Base-by-base conservation (phyloP, 2,113 vertebrate species). In the Tautogolabrus adspersus region DNA sequence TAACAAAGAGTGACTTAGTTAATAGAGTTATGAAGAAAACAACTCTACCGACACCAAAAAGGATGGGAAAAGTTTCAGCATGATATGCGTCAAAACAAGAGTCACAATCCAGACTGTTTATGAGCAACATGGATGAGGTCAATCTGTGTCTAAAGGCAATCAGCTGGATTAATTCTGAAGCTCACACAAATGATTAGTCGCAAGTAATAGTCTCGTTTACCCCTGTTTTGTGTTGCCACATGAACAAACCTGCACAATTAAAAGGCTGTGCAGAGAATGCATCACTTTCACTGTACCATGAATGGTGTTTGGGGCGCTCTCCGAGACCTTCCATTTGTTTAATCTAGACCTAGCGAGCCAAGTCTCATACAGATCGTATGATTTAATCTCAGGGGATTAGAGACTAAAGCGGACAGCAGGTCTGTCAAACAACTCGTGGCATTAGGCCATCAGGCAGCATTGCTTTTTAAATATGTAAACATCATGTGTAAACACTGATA, bases 361-460 rank as follows among this genome's bases (percentile, higher is more conserved):
- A 91, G 81, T 85, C 75, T 82, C 85, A 87, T 86, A 87, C 80
- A 90, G 87, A 92, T 93, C 77, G 75, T 88, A 91, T 89, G 81
- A 90, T 91, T 93, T 92, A 93, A 93, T 93, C 91, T 84, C 86
- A 72, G 26, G 67, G 77, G 93, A 93, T 94, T 92, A 92, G 60
- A 73, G 89, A 72, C 80, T 34, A 87, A 88, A 92, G 79, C 77
- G 34, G 86, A 76, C 83, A 82, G 69, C 71, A 85, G 71, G 79
- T 67, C 88, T 75, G 63, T 81, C 79, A 79, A 88, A 87, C 89
- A 73, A 76, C 73, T 66, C 73, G 72, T 90, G 86, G 91, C 87
- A 87, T 91, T 91, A 87, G 68, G 72, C 83, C 86, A 86, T 82
- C 51, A 78, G 77, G 72, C 67, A 54, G 76, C 71, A 81, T 93